Base-by-base conservation (phyloP, 1,140 invertebrate genomes). In the Caenorhabditis tropicalis region DNA sequence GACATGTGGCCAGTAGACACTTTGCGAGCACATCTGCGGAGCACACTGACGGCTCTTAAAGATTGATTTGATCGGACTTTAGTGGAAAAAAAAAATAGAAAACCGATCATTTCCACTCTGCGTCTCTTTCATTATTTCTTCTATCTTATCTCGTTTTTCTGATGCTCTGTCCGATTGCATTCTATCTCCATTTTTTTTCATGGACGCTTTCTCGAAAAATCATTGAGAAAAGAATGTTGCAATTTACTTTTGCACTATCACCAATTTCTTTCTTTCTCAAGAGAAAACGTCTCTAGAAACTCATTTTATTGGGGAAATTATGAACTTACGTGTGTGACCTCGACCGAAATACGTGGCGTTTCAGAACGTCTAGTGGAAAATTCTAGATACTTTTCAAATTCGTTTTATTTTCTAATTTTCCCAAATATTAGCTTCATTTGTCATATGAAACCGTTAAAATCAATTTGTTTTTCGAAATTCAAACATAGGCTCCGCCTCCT, bases 31-130 rank as follows among this genome's bases (percentile, higher is more conserved):
- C 33, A 74, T 74, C 33, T 74, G 33, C 65, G n/a, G n/a, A 36
- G 36, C 33, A n/a, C 58, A 19, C 58, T 36, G 58, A 65, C 29
- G 48, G 48, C 48, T 51, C 53, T 24, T n/a, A 15, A 74, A 74
- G 65, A 74, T 74, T 46, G 65, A 74, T 74, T 74, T 15, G 36
- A 74, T 74, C 33, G 65, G 65, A 74, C 29, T 65, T 74, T 74
- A 74, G n/a, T 74, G 9, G 16, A 15, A 15, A 65, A 43, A 29
- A 4, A 19, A 74, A n/a, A 43, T 1, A 10, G 1, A 31, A 7
- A 10, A 46, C 24, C 10, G 19, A 24, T 56, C 16, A n/a, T 9
- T 29, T 74, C 27, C 12, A 43, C 33, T 74, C 29, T 46, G 36
- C n/a, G 12, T 65, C 29, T 33, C 58, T 27, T 16, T 6, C 7